Conservation (phyloP, 2,797 vertebrate genomes). For the Euthynnus affinis region DNA sequence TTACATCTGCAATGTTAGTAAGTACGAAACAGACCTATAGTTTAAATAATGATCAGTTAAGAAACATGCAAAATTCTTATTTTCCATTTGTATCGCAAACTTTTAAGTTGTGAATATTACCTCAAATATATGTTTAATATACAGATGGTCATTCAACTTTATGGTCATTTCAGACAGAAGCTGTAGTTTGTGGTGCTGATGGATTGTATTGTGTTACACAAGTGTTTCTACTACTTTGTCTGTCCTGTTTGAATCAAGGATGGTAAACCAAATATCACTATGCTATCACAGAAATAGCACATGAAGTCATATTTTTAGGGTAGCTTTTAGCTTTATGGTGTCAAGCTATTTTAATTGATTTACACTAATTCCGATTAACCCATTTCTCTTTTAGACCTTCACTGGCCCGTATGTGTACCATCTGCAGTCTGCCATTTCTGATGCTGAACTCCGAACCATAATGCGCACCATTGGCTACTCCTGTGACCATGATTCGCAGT, state of each 20-base stretch:
- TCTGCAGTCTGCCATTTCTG: constrained; percentile 92
- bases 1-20: background rate
- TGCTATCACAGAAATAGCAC: background rate
- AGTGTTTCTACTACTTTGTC: no score
- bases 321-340: background rate
- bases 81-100: no score
- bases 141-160: no score
- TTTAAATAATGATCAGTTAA: background rate
- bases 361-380: constrained; percentile 8
- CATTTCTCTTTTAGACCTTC: constrained; percentile 89
- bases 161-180: no score
- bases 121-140: no score
- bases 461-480: constrained; percentile 95
- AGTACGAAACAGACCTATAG: constrained; percentile 4
- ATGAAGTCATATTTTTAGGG: background rate
- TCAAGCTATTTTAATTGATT: constrained; percentile 12
- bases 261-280: background rate
- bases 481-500: constrained; percentile 90
- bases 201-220: no score
- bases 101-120: no score
- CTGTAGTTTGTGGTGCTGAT: background rate
- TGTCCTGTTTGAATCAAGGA: background rate
- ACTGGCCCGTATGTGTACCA: constrained; percentile 98
- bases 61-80: no score
- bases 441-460: constrained; percentile 91